Evolutionary conservation across 2,888 invertebrate genomes (phyloP).

Genomic region (Acanthosepion lycidas): DNA sequence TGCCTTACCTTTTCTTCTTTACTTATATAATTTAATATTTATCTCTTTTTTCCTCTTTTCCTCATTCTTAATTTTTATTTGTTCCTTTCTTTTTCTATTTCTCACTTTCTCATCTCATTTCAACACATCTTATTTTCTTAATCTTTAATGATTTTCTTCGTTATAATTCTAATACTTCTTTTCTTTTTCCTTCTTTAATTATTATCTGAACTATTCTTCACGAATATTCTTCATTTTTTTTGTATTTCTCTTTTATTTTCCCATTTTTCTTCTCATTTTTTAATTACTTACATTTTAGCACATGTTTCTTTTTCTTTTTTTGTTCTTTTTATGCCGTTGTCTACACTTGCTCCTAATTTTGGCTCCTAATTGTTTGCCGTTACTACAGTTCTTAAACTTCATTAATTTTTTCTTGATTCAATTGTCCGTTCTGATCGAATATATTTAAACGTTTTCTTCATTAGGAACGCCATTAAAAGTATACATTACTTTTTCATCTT

Average conservation of each 20-base stretch:
- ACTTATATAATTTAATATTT: not conserved
- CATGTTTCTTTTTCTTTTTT: not conserved
- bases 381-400: not conserved
- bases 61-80: not conserved
- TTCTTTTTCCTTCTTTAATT: too few relatives aligned
- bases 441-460: too few relatives aligned
- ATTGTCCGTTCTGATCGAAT: slow-evolving; percentile 10
- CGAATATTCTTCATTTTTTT: too few relatives aligned
- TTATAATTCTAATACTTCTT: too few relatives aligned
- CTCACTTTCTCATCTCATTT: too few relatives aligned
- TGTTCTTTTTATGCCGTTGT: not conserved
- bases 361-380: not conserved
- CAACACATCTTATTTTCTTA: too few relatives aligned
- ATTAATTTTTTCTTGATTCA: not conserved
- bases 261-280: too few relatives aligned
- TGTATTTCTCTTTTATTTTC: too few relatives aligned
- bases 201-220: too few relatives aligned
- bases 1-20: not conserved
- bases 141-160: too few relatives aligned
- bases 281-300: too few relatives aligned
- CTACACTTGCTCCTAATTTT: not conserved
- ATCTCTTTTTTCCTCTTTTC: not conserved
- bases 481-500: not conserved
- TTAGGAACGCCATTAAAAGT: not conserved
- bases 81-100: not conserved